These are phyloP conservation scores for Sarotherodon lohbergeri DNA, from an alignment of 2,113 vertebrate species.

Conservation along the genomic window DNA sequence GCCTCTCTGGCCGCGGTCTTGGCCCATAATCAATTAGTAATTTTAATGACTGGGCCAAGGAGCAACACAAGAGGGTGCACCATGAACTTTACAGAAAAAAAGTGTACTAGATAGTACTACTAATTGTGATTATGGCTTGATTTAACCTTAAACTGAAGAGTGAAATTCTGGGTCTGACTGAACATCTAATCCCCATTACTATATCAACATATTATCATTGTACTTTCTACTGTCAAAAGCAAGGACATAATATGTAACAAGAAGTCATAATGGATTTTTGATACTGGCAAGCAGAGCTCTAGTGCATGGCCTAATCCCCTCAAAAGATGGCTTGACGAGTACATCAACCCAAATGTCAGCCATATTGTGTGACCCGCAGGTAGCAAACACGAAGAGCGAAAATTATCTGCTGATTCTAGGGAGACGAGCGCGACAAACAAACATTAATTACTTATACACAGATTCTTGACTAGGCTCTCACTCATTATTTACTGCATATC, in stretches of 20 bases:
- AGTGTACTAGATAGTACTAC: not conserved
- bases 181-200: not conserved
- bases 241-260: not conserved
- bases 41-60: constrained; percentile 51
- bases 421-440: constrained; percentile 23
- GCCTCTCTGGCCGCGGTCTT: constrained; percentile 36
- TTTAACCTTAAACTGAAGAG: not conserved
- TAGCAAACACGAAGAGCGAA: not conserved
- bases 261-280: not conserved
- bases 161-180: not conserved
- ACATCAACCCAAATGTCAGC: constrained; percentile 18
- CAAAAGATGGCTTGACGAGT: not conserved
- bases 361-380: constrained; percentile 26
- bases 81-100: constrained; percentile 14
- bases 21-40: constrained; percentile 63
- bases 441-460: constrained; percentile 43
- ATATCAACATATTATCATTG: not conserved
- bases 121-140: not conserved
- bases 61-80: not conserved
- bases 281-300: not conserved
- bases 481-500: constrained; percentile 51
- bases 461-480: constrained; percentile 14
- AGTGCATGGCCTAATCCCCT: not conserved
- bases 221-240: not conserved
- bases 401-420: constrained; percentile 7